Conservation (phyloP, 2,797 vertebrate genomes). For the Centroberyx gerrardi region DNA sequence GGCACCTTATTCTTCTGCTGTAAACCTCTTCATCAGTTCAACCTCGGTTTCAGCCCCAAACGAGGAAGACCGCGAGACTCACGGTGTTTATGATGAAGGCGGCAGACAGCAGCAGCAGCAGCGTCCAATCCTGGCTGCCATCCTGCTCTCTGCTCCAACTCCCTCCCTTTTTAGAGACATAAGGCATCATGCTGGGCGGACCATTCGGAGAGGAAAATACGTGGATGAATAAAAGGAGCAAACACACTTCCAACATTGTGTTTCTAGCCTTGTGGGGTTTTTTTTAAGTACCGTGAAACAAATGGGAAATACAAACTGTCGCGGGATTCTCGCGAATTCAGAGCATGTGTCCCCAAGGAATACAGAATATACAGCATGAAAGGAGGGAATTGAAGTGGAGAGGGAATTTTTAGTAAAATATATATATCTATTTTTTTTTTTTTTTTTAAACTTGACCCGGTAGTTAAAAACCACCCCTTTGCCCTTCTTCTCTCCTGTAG, state of each 20-base stretch:
- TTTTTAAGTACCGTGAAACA: slow-evolving; percentile 50
- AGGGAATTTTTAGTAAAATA: slow-evolving; percentile 74
- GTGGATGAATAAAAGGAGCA: slow-evolving; percentile 46
- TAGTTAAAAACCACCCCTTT: slow-evolving; percentile 64
- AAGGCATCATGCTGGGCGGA: slow-evolving; percentile 55
- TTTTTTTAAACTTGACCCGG: slow-evolving; percentile 58
- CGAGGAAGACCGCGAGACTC: slow-evolving; percentile 43
- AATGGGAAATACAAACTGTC: slow-evolving; percentile 51
- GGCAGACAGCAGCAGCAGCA: slow-evolving; percentile 37
- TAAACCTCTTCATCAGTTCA: slow-evolving; percentile 56
- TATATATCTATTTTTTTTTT: not conserved
- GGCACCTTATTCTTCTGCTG: slow-evolving; percentile 76
- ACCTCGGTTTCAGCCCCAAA: slow-evolving; percentile 27
- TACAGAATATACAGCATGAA: slow-evolving; percentile 42
- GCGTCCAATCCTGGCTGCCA: slow-evolving; percentile 41
- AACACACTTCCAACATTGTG: slow-evolving; percentile 58
- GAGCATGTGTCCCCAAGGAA: slow-evolving; percentile 12
- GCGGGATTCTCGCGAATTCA: slow-evolving; percentile 30
- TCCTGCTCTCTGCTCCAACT: slow-evolving; percentile 60
- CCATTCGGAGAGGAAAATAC: slow-evolving; percentile 39
- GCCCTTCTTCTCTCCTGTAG: slow-evolving; percentile 75
- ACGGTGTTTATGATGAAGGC: slow-evolving; percentile 51
- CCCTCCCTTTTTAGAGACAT: slow-evolving; percentile 50
- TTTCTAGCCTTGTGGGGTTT: slow-evolving; percentile 68
- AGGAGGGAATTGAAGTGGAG: slow-evolving; percentile 61